Evolutionary conservation across 2,797 vertebrate species (phyloP).

Genomic region (Halcyon chelicuti): DNA sequence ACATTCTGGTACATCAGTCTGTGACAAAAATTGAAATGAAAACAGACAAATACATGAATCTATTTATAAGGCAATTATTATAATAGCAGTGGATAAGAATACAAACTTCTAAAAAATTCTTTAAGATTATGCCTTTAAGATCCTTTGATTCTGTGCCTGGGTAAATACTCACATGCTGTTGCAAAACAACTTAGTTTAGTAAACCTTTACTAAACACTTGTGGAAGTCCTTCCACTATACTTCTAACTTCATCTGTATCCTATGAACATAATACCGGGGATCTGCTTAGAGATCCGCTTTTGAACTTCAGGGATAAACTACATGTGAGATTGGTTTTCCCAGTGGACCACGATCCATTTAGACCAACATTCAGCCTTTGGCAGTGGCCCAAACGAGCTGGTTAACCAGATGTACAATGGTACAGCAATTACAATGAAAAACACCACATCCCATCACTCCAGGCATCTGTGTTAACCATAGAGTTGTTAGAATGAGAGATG

Average conservation of each 20-base stretch:
- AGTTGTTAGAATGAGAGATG: background rate
- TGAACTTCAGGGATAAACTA: background rate
- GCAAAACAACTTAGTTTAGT: background rate
- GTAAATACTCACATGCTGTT: constrained; percentile 12
- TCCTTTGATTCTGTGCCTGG: background rate
- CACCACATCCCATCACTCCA: background rate
- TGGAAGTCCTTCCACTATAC: background rate
- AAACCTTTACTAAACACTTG: background rate
- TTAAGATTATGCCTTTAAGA: constrained; percentile 15
- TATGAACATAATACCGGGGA: background rate
- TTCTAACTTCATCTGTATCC: background rate
- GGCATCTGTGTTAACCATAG: background rate
- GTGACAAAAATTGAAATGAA: constrained; percentile 70
- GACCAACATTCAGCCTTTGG: background rate
- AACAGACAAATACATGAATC: constrained; percentile 55
- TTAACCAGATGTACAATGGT: background rate
- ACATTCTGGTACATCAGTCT: constrained; percentile 71
- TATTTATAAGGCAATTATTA: constrained; percentile 53
- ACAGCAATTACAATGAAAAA: background rate
- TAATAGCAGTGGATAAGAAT: constrained; percentile 17
- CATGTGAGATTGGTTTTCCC: background rate
- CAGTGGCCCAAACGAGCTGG: background rate
- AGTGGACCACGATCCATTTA: background rate
- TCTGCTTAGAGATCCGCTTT: background rate
- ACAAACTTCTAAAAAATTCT: constrained; percentile 24